phyloP scores from a whole-genome alignment of 2,113 vertebrate species.

The Sigmodon hispidus region DNA sequence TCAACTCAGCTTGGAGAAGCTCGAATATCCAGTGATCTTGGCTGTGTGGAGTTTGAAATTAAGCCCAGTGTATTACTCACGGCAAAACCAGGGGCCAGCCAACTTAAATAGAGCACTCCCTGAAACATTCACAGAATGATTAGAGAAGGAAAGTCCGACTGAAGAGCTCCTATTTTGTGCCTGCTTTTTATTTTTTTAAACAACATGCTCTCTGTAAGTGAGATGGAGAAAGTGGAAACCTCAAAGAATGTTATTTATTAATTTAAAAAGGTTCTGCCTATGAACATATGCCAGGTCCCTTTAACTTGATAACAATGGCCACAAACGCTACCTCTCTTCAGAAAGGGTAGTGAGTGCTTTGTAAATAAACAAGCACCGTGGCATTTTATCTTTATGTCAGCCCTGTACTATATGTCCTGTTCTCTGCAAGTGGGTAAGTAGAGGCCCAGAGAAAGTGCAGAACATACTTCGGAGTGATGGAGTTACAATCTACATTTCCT shows the following conservation, averaged over 20 bases:
- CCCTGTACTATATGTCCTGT: background rate
- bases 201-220: constrained; percentile 40
- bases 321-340: constrained; percentile 18
- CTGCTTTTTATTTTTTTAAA: constrained; percentile 72
- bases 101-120: constrained; percentile 81
- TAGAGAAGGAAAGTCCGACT: constrained; percentile 74
- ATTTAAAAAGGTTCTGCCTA: constrained; percentile 45
- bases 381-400: background rate
- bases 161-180: constrained; percentile 69
- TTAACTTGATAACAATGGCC: constrained; percentile 42
- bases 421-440: background rate
- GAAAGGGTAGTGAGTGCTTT: background rate
- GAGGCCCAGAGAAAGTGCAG: background rate
- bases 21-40: constrained; percentile 81
- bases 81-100: constrained; percentile 75
- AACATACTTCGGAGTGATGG: background rate
- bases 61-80: constrained; percentile 80
- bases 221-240: constrained; percentile 63
- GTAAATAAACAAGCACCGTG: background rate
- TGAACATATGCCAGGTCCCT: constrained; percentile 22
- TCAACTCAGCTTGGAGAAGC: constrained; percentile 81
- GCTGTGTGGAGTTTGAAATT: constrained; percentile 79
- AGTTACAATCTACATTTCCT: background rate
- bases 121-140: constrained; percentile 71
- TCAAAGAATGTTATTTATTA: constrained; percentile 56